Base-by-base conservation (phyloP, 2,797 vertebrate species). In the Schizothorax lantsangensis region DNA sequence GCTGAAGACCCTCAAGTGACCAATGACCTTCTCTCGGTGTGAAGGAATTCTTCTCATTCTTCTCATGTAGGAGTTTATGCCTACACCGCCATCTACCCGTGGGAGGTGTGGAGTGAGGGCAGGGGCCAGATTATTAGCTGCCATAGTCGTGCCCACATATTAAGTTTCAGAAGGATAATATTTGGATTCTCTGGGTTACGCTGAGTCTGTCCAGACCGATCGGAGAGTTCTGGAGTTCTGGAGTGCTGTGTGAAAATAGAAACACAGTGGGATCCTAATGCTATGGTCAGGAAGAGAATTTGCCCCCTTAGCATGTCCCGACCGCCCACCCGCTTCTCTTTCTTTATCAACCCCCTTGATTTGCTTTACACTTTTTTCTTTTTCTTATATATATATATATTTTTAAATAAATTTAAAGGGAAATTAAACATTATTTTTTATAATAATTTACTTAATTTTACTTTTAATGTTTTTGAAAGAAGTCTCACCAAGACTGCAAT, bases 111-210 rank as follows among this genome's bases (percentile, higher is more conserved):
- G 89, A 88, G 87, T 80, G 17, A 91, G 88, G 87, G 90, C 62
- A 81, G 86, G 66, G 89, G 91, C 90, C 91, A 91, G 86, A 88
- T 87, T 93, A 95, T 95, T 93, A 92, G 88, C 92, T 93, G 93
- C 94, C 91, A 91, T 90, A 89, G 93, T 91, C 91, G 81, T 93
- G 92, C 90, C 91, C 90, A 86, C 90, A 91, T 94, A 94, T 94
- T 94, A 80, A 89, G 92, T 94, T 94, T 93, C 92, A 88, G 79
- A 89, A 85, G 91, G 93, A 94, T 92, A 94, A 95, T 95, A 94
- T 95, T 95, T 95, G 84, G 84, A 33, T 94, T 86, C 94, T 93
- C 86, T 83, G 73, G 57, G 91, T 91, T 89, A 92, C 90, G 91
- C 81, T 85, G 83, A 73, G 90, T 90, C 74, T 68, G 89, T 92